Conservation (phyloP, 1,140 invertebrate species). For the Drosophila athabasca region DNA sequence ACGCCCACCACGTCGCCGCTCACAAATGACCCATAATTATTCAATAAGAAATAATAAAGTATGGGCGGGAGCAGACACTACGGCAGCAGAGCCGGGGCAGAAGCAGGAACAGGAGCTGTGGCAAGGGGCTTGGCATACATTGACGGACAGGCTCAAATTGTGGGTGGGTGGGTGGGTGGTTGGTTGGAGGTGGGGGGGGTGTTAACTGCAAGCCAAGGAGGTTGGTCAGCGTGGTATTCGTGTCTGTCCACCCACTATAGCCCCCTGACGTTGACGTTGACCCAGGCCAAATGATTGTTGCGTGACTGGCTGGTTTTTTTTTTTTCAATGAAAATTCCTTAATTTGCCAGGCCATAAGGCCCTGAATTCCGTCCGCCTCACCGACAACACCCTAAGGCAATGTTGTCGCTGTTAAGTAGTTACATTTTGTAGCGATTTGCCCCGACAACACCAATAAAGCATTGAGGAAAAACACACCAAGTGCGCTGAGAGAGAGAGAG, state of each 20-base stretch:
- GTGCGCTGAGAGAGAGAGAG: too few relatives aligned
- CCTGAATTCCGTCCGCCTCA: slow-evolving; percentile 10
- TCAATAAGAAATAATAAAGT: slow-evolving; percentile 82
- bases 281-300: slow-evolving; percentile 73
- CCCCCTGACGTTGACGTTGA: slow-evolving; percentile 12
- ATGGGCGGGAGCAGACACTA: slow-evolving; percentile 8
- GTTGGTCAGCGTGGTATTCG: not conserved
- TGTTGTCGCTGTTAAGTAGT: slow-evolving; percentile 80
- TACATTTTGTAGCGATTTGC: slow-evolving; percentile 80
- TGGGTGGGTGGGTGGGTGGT: too few relatives aligned
- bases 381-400: slow-evolving; percentile 21
- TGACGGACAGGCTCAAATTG: not conserved
- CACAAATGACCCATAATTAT: slow-evolving; percentile 81
- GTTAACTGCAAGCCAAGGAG: too few relatives aligned
- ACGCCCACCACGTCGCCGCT: slow-evolving; percentile 63
- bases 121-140: not conserved
- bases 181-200: not conserved
- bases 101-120: too few relatives aligned
- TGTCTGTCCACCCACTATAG: not conserved
- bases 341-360: slow-evolving; percentile 69
- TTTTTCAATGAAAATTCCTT: slow-evolving; percentile 74
- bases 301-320: slow-evolving; percentile 70
- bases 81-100: too few relatives aligned
- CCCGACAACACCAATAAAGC: slow-evolving; percentile 54
- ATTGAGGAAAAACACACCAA: not conserved